These are phyloP conservation scores for Tachuris rubrigastra DNA, from an alignment of 2,113 vertebrate species.

Conservation along the genomic window DNA sequence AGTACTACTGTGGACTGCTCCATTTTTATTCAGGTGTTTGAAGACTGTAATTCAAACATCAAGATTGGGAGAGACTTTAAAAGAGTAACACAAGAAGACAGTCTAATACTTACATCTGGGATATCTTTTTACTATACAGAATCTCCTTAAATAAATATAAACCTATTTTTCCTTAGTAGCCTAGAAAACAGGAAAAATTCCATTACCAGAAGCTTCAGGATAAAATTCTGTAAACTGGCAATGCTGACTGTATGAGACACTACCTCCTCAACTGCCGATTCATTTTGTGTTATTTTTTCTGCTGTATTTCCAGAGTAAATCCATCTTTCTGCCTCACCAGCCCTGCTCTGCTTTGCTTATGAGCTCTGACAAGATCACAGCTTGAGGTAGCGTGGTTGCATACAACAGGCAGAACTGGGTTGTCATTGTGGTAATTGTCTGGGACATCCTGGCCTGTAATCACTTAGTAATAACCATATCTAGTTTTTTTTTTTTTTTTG, in stretches of 20 bases:
- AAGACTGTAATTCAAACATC: not conserved
- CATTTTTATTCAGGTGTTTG: not conserved
- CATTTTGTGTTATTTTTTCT: not conserved
- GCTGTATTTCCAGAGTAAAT: slow-evolving; percentile 10
- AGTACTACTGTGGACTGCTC: not conserved
- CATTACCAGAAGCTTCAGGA: not conserved
- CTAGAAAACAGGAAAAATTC: not conserved
- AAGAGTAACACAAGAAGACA: not conserved
- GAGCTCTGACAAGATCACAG: slow-evolving; percentile 28
- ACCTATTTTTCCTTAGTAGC: not conserved
- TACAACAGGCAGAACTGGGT: not conserved
- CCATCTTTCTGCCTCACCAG: not conserved
- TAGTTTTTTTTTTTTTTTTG: not conserved
- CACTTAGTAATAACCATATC: slow-evolving; percentile 4
- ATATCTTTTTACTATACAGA: not conserved
- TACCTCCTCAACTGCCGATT: not conserved
- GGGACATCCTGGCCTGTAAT: not conserved
- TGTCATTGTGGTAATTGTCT: slow-evolving; percentile 21
- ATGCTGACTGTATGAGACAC: not conserved
- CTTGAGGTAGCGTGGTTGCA: not conserved
- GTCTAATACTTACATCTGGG: not conserved
- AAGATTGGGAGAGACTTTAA: not conserved
- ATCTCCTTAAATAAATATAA: not conserved
- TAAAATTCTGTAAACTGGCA: not conserved
- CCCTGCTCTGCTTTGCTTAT: not conserved